Conservation (phyloP, 2,888 invertebrate species). For the Agriopis aurantiaria region DNA sequence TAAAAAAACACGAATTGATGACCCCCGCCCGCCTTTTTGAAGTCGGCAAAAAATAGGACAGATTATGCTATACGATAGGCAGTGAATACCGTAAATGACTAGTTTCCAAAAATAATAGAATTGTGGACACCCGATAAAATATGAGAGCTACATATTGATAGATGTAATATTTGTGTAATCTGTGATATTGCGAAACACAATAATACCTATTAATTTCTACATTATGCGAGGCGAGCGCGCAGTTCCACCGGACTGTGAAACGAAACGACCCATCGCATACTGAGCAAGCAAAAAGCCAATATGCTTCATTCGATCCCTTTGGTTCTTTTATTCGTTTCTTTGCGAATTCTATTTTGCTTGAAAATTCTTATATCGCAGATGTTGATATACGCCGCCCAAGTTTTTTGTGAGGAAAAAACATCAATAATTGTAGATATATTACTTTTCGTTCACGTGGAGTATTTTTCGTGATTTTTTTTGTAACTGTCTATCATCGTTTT, state of each 20-base stretch:
- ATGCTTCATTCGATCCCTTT: background rate
- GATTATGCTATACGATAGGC: too few species aligned
- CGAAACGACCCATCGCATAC: constrained; percentile 31
- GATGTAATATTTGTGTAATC: background rate
- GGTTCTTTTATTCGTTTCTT: constrained; percentile 8
- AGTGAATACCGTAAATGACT: background rate
- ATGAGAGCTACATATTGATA: constrained; percentile 19
- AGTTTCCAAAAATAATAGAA: background rate
- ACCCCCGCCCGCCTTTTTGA: too few species aligned
- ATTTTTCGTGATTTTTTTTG: background rate
- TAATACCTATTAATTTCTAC: constrained; percentile 52
- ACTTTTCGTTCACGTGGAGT: too few species aligned
- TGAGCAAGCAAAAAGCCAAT: constrained; percentile 16
- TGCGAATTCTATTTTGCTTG: constrained; percentile 3
- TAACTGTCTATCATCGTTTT: too few species aligned
- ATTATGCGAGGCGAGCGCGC: constrained; percentile 28
- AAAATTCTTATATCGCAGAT: background rate
- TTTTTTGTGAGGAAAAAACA: background rate
- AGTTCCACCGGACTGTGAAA: constrained; percentile 29
- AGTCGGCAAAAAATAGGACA: too few species aligned
- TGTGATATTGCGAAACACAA: constrained; percentile 52
- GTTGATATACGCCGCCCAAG: background rate
- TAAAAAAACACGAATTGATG: too few species aligned
- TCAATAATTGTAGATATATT: background rate
- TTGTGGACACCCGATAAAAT: constrained; percentile 56